Evolutionary conservation across 1,140 invertebrate species (phyloP).

Genomic region (Phymorhynchus buccinoides): DNA sequence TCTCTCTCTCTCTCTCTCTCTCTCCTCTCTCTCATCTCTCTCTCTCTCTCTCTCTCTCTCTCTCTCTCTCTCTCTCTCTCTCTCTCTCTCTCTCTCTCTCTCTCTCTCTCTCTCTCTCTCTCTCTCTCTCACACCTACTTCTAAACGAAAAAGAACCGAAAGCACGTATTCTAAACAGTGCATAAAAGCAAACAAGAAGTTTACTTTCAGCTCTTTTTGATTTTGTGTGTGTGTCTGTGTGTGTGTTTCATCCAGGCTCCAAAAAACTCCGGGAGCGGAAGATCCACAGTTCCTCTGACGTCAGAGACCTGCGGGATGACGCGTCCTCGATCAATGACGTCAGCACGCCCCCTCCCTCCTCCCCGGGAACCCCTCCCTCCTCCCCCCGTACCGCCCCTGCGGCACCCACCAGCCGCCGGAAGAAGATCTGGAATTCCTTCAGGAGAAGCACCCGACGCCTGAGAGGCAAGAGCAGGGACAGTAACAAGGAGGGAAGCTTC

Average conservation of each 20-base stretch:
- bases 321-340: background rate
- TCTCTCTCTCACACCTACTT: background rate
- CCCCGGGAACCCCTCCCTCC: conserved; percentile 32
- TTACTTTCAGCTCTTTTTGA: background rate
- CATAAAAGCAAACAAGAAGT: background rate
- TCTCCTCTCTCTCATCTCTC: no score
- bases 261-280: conserved; percentile 32
- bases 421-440: conserved; percentile 39
- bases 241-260: background rate
- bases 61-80: no score
- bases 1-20: no score
- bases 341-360: background rate
- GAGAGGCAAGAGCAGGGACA: conserved; percentile 24
- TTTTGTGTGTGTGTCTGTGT: no score
- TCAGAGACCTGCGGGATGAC: conserved; percentile 31
- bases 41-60: no score
- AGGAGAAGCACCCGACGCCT: conserved; percentile 30
- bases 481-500: conserved; percentile 18
- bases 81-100: no score
- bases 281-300: conserved; percentile 27
- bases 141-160: background rate
- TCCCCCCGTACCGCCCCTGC: background rate
- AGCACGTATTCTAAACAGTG: background rate
- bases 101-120: background rate
- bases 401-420: conserved; percentile 35